phyloP scores from a whole-genome alignment of 2,888 invertebrate species.

The Arctia plantaginis region DNA sequence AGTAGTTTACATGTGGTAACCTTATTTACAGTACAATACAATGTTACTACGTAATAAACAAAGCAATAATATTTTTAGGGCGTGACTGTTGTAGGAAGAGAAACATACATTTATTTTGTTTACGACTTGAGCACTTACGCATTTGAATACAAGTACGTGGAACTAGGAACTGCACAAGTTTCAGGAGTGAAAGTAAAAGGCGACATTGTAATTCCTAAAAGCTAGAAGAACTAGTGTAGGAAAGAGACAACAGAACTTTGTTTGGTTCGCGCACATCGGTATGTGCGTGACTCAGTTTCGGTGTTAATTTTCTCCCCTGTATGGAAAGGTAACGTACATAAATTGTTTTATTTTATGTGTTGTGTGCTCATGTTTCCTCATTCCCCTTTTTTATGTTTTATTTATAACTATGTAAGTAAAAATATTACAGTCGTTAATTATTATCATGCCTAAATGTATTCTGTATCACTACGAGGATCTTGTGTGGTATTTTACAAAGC shows the following conservation, averaged over 20 bases:
- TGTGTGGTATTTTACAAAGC: background rate
- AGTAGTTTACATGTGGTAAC: background rate
- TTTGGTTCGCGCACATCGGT: background rate
- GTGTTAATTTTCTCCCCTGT: slow-evolving; percentile 2
- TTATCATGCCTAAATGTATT: background rate
- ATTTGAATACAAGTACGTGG: background rate
- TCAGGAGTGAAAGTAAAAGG: background rate
- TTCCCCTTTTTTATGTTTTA: background rate
- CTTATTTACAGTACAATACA: slow-evolving; percentile 4
- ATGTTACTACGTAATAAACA: background rate
- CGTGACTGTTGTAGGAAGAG: background rate
- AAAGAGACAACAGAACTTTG: slow-evolving; percentile 1
- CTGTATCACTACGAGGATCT: background rate
- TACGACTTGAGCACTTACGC: background rate
- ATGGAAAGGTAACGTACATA: background rate
- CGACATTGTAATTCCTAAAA: slow-evolving; percentile 1
- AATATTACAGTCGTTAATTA: background rate
- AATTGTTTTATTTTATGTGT: slow-evolving; percentile 7
- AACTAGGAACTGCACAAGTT: background rate
- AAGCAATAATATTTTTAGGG: background rate
- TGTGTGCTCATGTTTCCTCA: background rate
- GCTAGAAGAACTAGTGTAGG: background rate
- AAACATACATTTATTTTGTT: background rate
- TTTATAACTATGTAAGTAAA: background rate
- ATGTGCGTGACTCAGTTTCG: slow-evolving; percentile 1